Conservation (phyloP, 2,888 invertebrate genomes). For the Gnatocerus cornutus region DNA sequence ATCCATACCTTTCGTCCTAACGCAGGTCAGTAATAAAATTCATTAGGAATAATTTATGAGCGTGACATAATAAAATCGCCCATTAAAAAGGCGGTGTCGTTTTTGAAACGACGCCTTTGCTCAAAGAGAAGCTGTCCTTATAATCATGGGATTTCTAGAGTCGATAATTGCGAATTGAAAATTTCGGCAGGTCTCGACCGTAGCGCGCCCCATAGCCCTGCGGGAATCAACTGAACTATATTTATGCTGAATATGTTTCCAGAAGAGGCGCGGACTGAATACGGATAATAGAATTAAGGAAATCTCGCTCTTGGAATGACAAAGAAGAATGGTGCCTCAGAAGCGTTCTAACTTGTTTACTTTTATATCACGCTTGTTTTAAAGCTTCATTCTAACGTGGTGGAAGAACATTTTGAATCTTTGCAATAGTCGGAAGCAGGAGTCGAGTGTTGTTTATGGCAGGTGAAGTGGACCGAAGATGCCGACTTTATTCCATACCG, state of each 20-base stretch:
- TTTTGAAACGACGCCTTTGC: conserved; percentile 39
- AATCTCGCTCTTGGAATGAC: conserved; percentile 65
- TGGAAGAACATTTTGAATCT: conserved; percentile 43
- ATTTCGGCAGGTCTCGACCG: conserved; percentile 66
- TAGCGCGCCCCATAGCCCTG: conserved; percentile 60
- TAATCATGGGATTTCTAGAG: conserved; percentile 57
- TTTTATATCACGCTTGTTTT: background rate
- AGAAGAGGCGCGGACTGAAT: conserved; percentile 64
- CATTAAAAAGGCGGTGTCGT: conserved; percentile 46
- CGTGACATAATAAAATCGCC: conserved; percentile 48
- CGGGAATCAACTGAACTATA: conserved; percentile 64
- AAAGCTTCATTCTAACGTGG: conserved; percentile 47
- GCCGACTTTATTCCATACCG: conserved; percentile 51
- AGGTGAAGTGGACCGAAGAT: conserved; percentile 55
- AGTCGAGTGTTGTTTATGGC: conserved; percentile 58
- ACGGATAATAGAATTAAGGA: conserved; percentile 66
- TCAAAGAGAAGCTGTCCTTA: conserved; percentile 47
- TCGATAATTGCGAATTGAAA: conserved; percentile 68
- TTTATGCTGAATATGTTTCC: conserved; percentile 67
- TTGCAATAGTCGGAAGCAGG: conserved; percentile 31
- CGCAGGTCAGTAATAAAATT: conserved; percentile 33
- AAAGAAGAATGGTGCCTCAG: conserved; percentile 64
- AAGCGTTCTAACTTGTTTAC: conserved; percentile 63
- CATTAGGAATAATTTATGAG: conserved; percentile 49
- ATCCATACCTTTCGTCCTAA: conserved; percentile 17